Base-by-base conservation (phyloP, 2,888 invertebrate species). In the Autographa pulchrina region DNA sequence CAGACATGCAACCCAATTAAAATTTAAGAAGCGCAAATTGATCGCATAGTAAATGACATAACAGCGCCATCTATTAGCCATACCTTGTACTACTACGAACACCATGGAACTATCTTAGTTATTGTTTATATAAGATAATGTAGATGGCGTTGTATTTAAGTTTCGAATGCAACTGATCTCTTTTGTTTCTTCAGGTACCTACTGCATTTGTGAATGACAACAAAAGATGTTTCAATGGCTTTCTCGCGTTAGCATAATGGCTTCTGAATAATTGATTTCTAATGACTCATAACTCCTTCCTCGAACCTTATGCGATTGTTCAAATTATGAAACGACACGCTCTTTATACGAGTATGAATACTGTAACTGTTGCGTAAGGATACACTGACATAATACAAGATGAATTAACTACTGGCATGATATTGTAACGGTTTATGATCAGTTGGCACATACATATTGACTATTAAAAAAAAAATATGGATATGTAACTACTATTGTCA, bases 1-100 rank as follows among this genome's bases (percentile, higher is more conserved):
- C 74, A 70, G 70, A 78, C 85, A 82, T 84, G 85, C 83, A 81
- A 83, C 69, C 65, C 52, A 68, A 75, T 71, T 74, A 77, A 70
- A 71, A 16, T 68, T 38, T 61, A 77, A 69, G 70, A 72, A 74
- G 66, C 9, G 64, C 56, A 70, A 65, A 74, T 56, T 69, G 41
- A 31, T 65, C 9, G 31, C 2, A 0, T 16, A 14, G 8, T 25
- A 13, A 9, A 5, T 59, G 59, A 70, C 66, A 52, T 2, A 0
- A 66, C 11, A 72, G 0, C 64, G 80, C 72, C 84, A 82, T 74
- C 83, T 84, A 4, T 56, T 20, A 1, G 8, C 9, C 0, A 1
- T 6, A 5, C 1, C 9, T 1, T 5, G 8, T 61, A 61, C 18
- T 0, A 31, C 5, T 4, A 63, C 0, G 58, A 48, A 0, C 1